Conservation (phyloP, 2,797 vertebrate genomes). For the Xyrichtys novacula region DNA sequence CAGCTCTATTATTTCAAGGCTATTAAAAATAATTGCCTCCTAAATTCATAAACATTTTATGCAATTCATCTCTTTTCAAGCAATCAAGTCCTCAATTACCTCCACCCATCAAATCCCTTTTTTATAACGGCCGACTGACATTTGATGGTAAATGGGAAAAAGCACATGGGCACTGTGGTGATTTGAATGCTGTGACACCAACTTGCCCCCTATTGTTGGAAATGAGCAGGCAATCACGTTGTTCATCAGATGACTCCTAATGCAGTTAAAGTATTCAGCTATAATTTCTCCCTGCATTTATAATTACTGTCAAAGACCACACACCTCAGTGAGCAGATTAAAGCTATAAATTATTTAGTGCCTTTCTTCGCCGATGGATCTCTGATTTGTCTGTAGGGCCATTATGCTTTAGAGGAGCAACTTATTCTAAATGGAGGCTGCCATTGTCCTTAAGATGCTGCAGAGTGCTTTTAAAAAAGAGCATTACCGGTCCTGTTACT, state of each 20-base stretch:
- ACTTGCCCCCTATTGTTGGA: slow-evolving; percentile 99
- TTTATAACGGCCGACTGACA: slow-evolving; percentile 97
- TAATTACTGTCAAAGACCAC: slow-evolving; percentile 99
- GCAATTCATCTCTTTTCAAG: slow-evolving; percentile 85
- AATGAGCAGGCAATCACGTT: slow-evolving; percentile 97
- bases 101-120: slow-evolving; percentile 86
- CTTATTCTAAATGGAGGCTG: slow-evolving; percentile 89
- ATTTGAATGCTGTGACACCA: slow-evolving; percentile 98
- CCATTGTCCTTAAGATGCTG: slow-evolving; percentile 78
- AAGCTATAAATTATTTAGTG: slow-evolving; percentile 99
- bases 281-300: slow-evolving; percentile 99
- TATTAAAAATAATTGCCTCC: slow-evolving; percentile 88
- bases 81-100: slow-evolving; percentile 89
- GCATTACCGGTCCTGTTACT: slow-evolving; percentile 69
- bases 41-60: slow-evolving; percentile 89
- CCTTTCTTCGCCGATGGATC: slow-evolving; percentile 93
- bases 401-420: slow-evolving; percentile 96
- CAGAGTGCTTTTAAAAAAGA: slow-evolving; percentile 12
- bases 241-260: slow-evolving; percentile 99
- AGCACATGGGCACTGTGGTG: slow-evolving; percentile 90
- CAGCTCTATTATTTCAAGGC: slow-evolving; percentile 83
- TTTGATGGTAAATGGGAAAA: slow-evolving; percentile 95
- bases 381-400: slow-evolving; percentile 95
- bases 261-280: slow-evolving; percentile 99
- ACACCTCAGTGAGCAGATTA: slow-evolving; percentile 99